Conservation (phyloP, 2,797 vertebrate species). For the Ciconia nigra region DNA sequence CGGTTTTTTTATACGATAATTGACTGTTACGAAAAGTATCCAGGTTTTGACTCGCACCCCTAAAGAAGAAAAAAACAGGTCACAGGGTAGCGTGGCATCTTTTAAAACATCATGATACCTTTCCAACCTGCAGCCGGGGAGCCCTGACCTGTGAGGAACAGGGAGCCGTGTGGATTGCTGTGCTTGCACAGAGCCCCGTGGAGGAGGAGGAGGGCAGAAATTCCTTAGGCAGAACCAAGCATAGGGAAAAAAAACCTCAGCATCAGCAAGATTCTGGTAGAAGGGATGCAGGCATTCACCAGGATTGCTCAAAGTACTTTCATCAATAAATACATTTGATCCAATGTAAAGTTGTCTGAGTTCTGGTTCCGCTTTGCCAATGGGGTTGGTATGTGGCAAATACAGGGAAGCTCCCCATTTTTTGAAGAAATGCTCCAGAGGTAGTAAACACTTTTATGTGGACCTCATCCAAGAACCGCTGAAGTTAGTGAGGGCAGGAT, state of each 20-base stretch:
- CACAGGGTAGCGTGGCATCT: neutral
- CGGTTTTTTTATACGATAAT: rapidly evolving
- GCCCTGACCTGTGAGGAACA: neutral
- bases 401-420: neutral
- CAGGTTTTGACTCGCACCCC: neutral
- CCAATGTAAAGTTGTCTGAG: neutral
- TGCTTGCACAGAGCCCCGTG: neutral
- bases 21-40: neutral
- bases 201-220: neutral
- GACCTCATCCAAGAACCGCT: neutral
- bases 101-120: neutral
- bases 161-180: neutral
- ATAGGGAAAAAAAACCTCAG: rapidly evolving
- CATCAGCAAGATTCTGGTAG: neutral
- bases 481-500: neutral
- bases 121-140: rapidly evolving
- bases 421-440: neutral
- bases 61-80: neutral
- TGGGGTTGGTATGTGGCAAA: neutral
- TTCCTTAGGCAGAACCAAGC: neutral
- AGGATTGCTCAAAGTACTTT: neutral
- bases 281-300: neutral
- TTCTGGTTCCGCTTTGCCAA: neutral
- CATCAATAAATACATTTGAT: neutral
- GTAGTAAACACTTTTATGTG: neutral